phyloP scores from a whole-genome alignment of 2,888 invertebrate species.

The Lamellibrachia columna region DNA sequence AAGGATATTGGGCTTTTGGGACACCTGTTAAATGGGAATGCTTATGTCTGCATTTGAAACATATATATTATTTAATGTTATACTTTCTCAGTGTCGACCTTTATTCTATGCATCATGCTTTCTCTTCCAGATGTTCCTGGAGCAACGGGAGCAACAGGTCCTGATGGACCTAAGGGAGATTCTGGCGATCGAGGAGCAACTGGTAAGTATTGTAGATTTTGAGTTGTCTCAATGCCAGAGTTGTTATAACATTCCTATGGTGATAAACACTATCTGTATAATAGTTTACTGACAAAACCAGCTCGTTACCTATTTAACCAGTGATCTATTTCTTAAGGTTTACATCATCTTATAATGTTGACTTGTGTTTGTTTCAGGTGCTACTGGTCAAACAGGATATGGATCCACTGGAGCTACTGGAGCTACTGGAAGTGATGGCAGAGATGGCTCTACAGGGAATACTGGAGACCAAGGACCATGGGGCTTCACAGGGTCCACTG shows the following conservation, averaged over 20 bases:
- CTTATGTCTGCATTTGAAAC: no score
- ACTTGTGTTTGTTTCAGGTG: neutral
- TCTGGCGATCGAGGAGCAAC: neutral
- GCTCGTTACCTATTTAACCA: neutral
- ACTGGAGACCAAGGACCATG: conserved; percentile 26
- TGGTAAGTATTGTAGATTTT: neutral
- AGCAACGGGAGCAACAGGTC: conserved; percentile 21
- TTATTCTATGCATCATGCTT: neutral
- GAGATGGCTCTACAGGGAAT: conserved; percentile 25
- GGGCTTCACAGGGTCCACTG: conserved; percentile 27
- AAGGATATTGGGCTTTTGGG: neutral
- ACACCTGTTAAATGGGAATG: no score
- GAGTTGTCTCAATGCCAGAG: no score
- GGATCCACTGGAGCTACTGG: conserved; percentile 27
- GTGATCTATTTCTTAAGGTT: no score
- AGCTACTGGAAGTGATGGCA: conserved; percentile 23
- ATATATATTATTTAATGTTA: neutral
- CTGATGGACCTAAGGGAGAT: neutral
- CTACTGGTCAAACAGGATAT: neutral
- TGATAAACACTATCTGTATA: neutral
- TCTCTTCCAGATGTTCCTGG: conserved; percentile 17
- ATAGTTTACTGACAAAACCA: neutral
- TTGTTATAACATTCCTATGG: no score
- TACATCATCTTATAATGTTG: no score
- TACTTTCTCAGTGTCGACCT: neutral